These are phyloP conservation scores for Dendrolimus houi DNA, from an alignment of 2,888 invertebrate genomes.

Conservation along the genomic window DNA sequence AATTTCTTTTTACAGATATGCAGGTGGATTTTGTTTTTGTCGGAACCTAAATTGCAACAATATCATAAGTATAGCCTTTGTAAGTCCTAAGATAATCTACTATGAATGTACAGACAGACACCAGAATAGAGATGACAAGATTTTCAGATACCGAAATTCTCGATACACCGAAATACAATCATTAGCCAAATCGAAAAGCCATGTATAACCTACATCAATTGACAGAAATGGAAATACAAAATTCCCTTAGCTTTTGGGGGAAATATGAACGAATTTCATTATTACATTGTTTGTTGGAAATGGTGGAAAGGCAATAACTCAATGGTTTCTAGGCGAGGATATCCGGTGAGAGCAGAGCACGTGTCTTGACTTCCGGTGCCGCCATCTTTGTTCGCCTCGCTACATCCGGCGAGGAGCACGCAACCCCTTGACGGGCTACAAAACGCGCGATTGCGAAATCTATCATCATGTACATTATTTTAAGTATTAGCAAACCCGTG, in stretches of 20 bases:
- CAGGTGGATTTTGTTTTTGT: too few relatives aligned
- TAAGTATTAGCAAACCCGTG: too few relatives aligned
- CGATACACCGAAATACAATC: not conserved
- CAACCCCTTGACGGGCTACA: slow-evolving; percentile 61
- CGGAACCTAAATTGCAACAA: too few relatives aligned
- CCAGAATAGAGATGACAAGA: too few relatives aligned
- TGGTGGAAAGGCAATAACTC: slow-evolving; percentile 44
- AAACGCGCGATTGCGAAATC: slow-evolving; percentile 16
- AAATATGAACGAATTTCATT: not conserved
- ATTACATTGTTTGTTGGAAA: not conserved
- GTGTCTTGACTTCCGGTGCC: slow-evolving; percentile 66
- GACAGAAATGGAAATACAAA: not conserved
- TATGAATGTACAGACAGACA: too few relatives aligned
- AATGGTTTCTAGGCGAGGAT: slow-evolving; percentile 60
- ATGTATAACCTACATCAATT: slow-evolving; percentile 11
- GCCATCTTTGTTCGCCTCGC: slow-evolving; percentile 63
- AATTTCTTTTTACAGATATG: too few relatives aligned
- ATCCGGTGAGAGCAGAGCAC: slow-evolving; percentile 67
- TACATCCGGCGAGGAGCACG: slow-evolving; percentile 51
- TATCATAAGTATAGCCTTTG: too few relatives aligned
- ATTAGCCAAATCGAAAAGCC: slow-evolving; percentile 20
- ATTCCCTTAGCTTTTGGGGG: not conserved
- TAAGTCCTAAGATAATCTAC: too few relatives aligned
- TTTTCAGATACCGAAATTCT: too few relatives aligned
- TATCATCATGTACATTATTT: too few relatives aligned